Percentiles rank a stretch among this genome's conserved stretches.
Evolutionary conservation across 2,797 vertebrate genomes (phyloP).

Genomic region (Numenius phaeopus): DNA sequence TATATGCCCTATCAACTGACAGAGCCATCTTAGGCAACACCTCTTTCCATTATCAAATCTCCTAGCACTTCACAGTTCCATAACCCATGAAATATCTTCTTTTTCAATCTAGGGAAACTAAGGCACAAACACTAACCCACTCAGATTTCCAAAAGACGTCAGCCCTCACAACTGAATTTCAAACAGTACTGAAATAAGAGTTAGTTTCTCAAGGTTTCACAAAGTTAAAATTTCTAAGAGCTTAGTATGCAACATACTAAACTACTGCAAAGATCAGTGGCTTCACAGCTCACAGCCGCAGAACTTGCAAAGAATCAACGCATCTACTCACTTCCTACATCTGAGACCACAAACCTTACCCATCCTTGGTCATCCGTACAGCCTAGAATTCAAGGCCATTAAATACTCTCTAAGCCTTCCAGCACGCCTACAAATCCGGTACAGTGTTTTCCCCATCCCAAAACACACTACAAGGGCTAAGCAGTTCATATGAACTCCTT

Average conservation of each 20-base stretch:
- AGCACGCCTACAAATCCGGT: fast-evolving
- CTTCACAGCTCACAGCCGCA: background rate
- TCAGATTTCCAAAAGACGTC: background rate
- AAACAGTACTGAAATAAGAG: background rate
- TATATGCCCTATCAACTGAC: fast-evolving
- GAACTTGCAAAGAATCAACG: background rate
- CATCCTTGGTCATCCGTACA: background rate
- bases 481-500: background rate
- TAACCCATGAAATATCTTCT: background rate
- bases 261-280: background rate
- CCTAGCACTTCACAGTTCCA: background rate
- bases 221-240: background rate
- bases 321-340: background rate
- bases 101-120: background rate
- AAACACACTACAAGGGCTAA: background rate
- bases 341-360: background rate
- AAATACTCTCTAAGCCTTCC: background rate
- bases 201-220: background rate
- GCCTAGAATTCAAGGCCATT: background rate
- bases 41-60: background rate
- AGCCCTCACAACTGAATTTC: background rate
- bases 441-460: background rate
- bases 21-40: background rate
- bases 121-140: background rate
- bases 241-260: background rate